Evolutionary conservation across 2,888 invertebrate species (phyloP).

Genomic region (Galerucella calmariensis): DNA sequence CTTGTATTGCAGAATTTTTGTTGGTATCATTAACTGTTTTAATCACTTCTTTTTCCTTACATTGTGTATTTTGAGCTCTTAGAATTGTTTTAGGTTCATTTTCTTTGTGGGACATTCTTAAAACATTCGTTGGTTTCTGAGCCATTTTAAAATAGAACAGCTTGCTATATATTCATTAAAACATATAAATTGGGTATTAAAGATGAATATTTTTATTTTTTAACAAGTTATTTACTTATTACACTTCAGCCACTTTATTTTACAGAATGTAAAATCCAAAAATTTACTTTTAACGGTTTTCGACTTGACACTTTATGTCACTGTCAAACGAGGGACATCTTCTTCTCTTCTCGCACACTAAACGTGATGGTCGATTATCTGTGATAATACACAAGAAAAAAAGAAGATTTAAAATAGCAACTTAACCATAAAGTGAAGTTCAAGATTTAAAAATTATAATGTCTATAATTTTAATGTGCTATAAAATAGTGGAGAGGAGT

Average conservation of each 20-base stretch:
- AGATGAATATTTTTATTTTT: neutral
- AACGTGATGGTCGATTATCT: no score
- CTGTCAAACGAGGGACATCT: neutral
- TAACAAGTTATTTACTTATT: neutral
- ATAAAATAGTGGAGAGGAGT: conserved; percentile 1
- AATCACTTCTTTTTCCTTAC: neutral
- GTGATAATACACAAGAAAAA: neutral
- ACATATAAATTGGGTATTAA: neutral
- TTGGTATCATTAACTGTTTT: neutral
- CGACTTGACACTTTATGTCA: neutral
- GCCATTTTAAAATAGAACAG: conserved; percentile 20
- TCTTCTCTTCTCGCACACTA: neutral
- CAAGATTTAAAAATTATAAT: conserved; percentile 13
- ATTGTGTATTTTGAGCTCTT: neutral
- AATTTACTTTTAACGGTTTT: neutral
- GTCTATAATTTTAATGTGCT: conserved; percentile 20
- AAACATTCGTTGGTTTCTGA: conserved; percentile 12
- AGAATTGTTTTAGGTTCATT: conserved; percentile 10
- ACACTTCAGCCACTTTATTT: neutral
- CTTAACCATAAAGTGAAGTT: neutral
- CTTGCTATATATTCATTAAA: neutral
- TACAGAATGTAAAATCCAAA: neutral
- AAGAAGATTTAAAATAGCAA: no score
- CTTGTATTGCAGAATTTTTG: neutral
- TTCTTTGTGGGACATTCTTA: conserved; percentile 1